Percentiles rank a stretch among this genome's conserved stretches.
These are phyloP conservation scores for Callionymus lyra DNA, from an alignment of 2,113 vertebrate species.

Conservation along the genomic window DNA sequence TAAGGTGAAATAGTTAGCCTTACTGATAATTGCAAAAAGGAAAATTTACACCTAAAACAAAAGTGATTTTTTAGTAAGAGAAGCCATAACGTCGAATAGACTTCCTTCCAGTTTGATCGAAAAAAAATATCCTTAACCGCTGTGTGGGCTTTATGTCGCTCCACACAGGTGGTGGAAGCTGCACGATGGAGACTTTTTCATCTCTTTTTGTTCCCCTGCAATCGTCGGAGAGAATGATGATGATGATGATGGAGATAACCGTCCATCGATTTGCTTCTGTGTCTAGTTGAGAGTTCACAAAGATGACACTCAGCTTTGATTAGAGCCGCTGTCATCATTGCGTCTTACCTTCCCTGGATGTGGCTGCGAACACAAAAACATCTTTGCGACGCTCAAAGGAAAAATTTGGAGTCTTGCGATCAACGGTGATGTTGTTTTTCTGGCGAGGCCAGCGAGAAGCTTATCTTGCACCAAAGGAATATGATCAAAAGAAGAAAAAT, in stretches of 20 bases:
- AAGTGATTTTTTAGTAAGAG: too few relatives aligned
- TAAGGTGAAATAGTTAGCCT: too few relatives aligned
- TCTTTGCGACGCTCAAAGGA: too few relatives aligned
- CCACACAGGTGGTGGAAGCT: constrained; percentile 60
- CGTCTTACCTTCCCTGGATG: constrained; percentile 45
- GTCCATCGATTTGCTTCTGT: constrained; percentile 64
- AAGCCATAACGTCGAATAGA: too few relatives aligned
- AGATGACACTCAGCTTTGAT: constrained; percentile 65
- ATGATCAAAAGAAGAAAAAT: constrained; percentile 41
- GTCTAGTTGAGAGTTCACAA: constrained; percentile 60
- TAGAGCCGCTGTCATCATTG: constrained; percentile 54
- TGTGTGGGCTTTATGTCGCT: constrained; percentile 30
- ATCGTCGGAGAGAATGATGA: constrained; percentile 51
- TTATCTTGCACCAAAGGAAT: too few relatives aligned
- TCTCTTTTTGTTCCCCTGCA: constrained; percentile 60
- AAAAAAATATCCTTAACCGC: too few relatives aligned
- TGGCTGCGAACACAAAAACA: constrained; percentile 28
- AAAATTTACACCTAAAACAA: too few relatives aligned
- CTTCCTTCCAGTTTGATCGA: too few relatives aligned
- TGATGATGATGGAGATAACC: constrained; percentile 62
- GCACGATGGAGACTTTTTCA: constrained; percentile 53
- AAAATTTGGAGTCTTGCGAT: too few relatives aligned
- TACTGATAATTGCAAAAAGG: too few relatives aligned
- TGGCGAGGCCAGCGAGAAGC: too few relatives aligned
- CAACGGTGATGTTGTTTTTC: too few relatives aligned